Evolutionary conservation across 2,113 vertebrate genomes (phyloP), one percentile per base, ranked within the genome.

Genomic region (Chlorodrepanis virens): DNA sequence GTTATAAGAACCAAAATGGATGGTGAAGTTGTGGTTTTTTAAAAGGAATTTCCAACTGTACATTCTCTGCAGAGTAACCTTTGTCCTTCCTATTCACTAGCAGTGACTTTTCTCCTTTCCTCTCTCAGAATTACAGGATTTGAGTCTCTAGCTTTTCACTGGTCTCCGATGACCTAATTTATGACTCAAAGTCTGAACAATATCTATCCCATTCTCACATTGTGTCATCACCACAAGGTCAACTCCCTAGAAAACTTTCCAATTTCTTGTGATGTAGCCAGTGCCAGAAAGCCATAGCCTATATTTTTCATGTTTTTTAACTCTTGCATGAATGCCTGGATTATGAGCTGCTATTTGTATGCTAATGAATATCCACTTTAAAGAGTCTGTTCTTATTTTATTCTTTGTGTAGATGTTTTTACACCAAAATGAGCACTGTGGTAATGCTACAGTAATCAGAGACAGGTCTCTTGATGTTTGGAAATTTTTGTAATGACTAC

Each of bases 151-250:
- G 81, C 47, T 87, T 95, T 93, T 94, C 81, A 87, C 47, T 89
- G 49, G 61, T 89, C 67, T 93, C 74, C 7, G 53, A 89, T 96
- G 94, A 79, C 52, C 89, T 95, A 85, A 91, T 94, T 94, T 95
- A 80, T 94, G 91, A 85, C 67, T 85, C 57, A 85, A 39, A 54
- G 70, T 72, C 78, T 87, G 91, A 89, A 84, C 91, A 79, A 57
- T 64, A 87, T 69, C 49, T 54, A 89, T 95, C 50, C 81, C 53
- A 6, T 80, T 89, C 75, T 94, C 27, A 44, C 86, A 72, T 82
- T 84, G 52, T 72, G 70, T 95, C 78, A 88, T 45, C 4, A 63
- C 75, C 6, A 25, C 47, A 65, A 90, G 44, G 64, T 91, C 89
- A 72, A 85, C 87, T 87, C 81, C 93, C 89, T 85, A 44, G 82